A percentile compares a stretch with the other conserved stretches of the same genome.
Conservation (phyloP, 2,113 vertebrate genomes). For the Nyctereutes procyonoides region DNA sequence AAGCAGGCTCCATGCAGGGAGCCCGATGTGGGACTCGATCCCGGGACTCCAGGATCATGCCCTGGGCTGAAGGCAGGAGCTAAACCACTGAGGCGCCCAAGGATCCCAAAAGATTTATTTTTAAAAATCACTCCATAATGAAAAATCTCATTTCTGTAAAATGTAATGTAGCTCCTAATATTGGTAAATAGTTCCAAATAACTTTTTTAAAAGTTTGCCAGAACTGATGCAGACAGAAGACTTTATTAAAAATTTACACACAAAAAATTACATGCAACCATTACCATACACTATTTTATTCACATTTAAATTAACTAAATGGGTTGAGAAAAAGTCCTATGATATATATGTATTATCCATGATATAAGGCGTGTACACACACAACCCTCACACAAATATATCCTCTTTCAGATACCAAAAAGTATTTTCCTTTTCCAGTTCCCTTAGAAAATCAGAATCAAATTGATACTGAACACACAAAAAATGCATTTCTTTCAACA, state of each 20-base stretch:
- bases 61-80: no score
- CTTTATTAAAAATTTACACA: not conserved
- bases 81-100: no score
- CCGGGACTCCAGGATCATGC: no score
- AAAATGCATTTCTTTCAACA: not conserved
- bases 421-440: not conserved
- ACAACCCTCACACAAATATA: not conserved
- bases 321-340: not conserved
- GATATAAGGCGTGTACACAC: not conserved
- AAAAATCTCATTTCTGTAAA: not conserved
- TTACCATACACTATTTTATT: not conserved
- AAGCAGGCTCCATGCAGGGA: no score
- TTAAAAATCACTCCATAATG: not conserved
- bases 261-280: not conserved
- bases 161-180: not conserved
- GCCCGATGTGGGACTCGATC: no score
- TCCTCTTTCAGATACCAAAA: not conserved
- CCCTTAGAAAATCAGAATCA: not conserved
- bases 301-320: constrained; percentile 3
- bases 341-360: not conserved
- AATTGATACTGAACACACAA: not conserved
- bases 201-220: not conserved
- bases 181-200: not conserved
- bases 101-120: not conserved
- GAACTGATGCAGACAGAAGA: not conserved